Percentiles rank a stretch among this genome's conserved stretches.
Conservation (phyloP, 2,888 invertebrate genomes). For the Synanthedon andrenaeformis region DNA sequence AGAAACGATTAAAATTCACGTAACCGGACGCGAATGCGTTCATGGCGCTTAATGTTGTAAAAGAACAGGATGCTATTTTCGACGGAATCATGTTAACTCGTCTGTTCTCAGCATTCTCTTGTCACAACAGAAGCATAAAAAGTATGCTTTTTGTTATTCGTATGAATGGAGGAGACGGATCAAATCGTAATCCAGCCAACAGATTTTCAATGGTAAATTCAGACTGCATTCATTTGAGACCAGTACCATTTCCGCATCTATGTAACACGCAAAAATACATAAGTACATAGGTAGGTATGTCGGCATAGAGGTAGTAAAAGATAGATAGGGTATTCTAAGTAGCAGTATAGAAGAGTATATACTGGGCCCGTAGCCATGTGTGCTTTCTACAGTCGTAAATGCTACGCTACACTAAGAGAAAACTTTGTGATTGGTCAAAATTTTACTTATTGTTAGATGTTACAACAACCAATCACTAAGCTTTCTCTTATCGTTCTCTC, state of each 20-base stretch:
- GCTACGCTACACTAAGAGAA: too few species aligned
- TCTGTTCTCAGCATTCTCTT: conserved; percentile 44
- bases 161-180: conserved; percentile 32
- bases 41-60: conserved; percentile 49
- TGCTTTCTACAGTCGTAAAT: too few species aligned
- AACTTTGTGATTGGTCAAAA: too few species aligned
- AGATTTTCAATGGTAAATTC: conserved; percentile 23
- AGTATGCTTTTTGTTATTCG: conserved; percentile 16
- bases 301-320: too few species aligned
- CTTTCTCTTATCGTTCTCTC: too few species aligned
- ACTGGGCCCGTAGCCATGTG: too few species aligned
- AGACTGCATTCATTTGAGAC: conserved; percentile 36
- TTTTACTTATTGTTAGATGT: too few species aligned
- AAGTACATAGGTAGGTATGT: too few species aligned
- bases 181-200: conserved; percentile 47
- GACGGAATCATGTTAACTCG: conserved; percentile 56
- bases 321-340: too few species aligned
- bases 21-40: conserved; percentile 53
- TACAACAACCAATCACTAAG: too few species aligned
- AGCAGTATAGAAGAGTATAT: too few species aligned
- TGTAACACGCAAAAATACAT: too few species aligned
- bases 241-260: conserved; percentile 32
- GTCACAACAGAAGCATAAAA: conserved; percentile 44
- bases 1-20: conserved; percentile 52
- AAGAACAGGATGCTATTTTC: conserved; percentile 62